Percentiles rank a stretch among this genome's conserved stretches.
phyloP scores from a whole-genome alignment of 2,113 vertebrate genomes.

The Microcebus murinus region DNA sequence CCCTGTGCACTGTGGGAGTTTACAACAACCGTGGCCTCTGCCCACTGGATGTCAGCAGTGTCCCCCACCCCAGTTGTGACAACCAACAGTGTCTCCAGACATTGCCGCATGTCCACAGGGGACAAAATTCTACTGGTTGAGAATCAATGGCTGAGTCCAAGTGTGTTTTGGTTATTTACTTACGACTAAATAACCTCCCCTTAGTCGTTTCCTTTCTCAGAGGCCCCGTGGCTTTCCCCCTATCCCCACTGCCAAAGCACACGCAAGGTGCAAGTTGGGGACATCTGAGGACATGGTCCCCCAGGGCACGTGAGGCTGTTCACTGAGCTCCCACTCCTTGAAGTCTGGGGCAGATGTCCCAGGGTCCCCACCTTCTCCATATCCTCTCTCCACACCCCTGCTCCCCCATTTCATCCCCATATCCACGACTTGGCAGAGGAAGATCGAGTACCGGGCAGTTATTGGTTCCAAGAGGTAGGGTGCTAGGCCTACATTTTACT shows the following conservation, averaged over 20 bases:
- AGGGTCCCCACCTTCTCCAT: background rate
- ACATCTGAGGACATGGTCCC: background rate
- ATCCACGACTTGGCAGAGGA: background rate
- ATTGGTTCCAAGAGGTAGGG: background rate
- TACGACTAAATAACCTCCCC: background rate
- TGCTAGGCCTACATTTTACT: background rate
- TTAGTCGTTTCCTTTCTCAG: background rate
- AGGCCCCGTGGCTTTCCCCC: background rate
- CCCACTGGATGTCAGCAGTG: background rate
- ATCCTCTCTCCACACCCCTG: background rate
- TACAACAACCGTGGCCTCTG: background rate
- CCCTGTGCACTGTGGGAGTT: background rate
- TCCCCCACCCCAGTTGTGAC: background rate
- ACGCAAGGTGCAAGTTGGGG: background rate
- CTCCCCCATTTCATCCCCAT: background rate
- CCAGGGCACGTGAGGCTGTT: accelerated
- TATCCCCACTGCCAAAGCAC: background rate
- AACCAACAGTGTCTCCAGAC: background rate
- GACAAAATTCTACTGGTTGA: background rate
- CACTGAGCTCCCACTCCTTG: background rate
- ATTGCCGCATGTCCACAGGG: accelerated
- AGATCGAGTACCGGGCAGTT: background rate
- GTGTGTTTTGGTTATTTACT: background rate
- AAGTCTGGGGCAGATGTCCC: background rate
- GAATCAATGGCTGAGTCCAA: background rate